Base-by-base conservation (phyloP, 2,113 vertebrate species). In the Lota lota region DNA sequence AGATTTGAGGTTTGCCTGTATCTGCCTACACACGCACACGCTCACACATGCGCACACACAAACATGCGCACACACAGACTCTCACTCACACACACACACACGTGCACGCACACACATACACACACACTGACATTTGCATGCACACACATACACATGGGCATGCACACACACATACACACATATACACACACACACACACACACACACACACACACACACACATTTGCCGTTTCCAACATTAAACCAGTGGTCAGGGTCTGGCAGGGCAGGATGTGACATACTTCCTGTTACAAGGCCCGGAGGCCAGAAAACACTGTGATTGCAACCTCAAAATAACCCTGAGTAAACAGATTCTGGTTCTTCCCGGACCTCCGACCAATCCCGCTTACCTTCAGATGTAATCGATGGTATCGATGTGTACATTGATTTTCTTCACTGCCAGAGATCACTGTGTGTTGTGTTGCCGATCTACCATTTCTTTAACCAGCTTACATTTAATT, bases 211-310 rank as follows among this genome's bases (percentile, higher is more conserved):
- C 40, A 47, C 40, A 47, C 40, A 47, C 40, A 47, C 5, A n/a
- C 64, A 40, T 68, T 17, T 67, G 64, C 75, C 15, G 4, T 74
- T 69, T 65, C 66, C 61, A 61, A 62, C 68, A 68, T 83, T 69
- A 62, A 79, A 72, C 66, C 73, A 84, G 83, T 80, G 81, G 80
- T 77, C 63, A 65, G 63, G 74, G 74, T 87, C 77, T 83, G 73
- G 79, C 69, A 65, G 74, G 70, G 72, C 83, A 87, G 81, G 85
- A 89, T 84, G 76, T 81, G 78, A 84, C 83, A 85, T 75, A 76
- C 82, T 86, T 87, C 83, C 85, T 87, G 79, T 81, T 74, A 65
- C 54, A 63, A 74, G 66, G 64, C 77, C 50, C 20, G 16, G 58
- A n/a, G 73, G 69, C 70, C 69, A 78, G 79, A 62, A 68, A 73